phyloP scores from a whole-genome alignment of 2,888 invertebrate genomes.

The Folsomia manolachei region DNA sequence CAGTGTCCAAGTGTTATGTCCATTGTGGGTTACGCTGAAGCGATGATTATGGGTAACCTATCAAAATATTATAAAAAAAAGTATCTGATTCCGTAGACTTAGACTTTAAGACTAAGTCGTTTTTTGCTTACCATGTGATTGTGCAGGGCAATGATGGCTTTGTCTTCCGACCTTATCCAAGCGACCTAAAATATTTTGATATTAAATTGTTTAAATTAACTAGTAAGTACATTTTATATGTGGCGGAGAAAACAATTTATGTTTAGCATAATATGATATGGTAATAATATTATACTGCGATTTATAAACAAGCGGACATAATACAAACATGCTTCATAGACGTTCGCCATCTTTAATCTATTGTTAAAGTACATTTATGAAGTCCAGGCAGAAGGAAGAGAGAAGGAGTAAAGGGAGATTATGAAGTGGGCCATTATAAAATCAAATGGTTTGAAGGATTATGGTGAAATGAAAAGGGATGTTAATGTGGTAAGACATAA shows the following conservation, averaged over 20 bases:
- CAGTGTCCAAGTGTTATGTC: constrained; percentile 90
- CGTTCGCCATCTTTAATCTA: too few relatives aligned
- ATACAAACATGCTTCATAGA: too few relatives aligned
- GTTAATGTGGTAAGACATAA: constrained; percentile 42
- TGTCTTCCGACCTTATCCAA: constrained; percentile 88
- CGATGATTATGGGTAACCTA: constrained; percentile 71
- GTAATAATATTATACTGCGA: too few relatives aligned
- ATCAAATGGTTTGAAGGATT: constrained; percentile 30
- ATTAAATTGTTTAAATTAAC: too few relatives aligned
- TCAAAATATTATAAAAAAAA: too few relatives aligned
- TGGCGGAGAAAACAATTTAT: too few relatives aligned
- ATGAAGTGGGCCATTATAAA: constrained; percentile 16
- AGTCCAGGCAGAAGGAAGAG: neutral
- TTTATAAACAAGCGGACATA: too few relatives aligned
- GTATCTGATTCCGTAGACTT: too few relatives aligned
- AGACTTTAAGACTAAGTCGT: too few relatives aligned
- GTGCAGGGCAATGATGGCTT: constrained; percentile 83
- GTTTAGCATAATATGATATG: too few relatives aligned
- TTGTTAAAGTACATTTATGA: neutral
- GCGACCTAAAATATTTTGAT: constrained; percentile 77
- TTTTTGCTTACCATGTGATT: constrained; percentile 74
- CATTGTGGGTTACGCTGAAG: constrained; percentile 74
- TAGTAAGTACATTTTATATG: too few relatives aligned
- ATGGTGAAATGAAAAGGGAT: constrained; percentile 24
- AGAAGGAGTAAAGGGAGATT: constrained; percentile 12